A percentile compares a stretch with the other conserved stretches of the same genome.
phyloP scores from a whole-genome alignment of 1,140 invertebrate species.

The Drosophila busckii region DNA sequence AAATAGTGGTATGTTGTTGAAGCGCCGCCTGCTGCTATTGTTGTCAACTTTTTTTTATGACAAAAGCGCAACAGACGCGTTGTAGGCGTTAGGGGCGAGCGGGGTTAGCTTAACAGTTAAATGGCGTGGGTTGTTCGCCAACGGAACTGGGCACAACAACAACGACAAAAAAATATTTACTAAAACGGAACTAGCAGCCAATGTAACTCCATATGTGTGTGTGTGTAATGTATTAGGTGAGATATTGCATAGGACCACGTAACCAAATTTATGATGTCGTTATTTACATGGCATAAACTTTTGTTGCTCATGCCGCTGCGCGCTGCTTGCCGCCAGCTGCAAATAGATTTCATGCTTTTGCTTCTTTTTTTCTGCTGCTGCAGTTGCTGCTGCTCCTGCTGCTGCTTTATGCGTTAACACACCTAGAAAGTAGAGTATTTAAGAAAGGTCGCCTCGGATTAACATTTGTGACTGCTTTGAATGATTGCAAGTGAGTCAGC shows the following conservation, averaged over 20 bases:
- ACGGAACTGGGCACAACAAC: conserved; percentile 11
- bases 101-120: conserved; percentile 57
- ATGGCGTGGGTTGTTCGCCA: conserved; percentile 33
- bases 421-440: background rate
- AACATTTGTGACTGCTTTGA: too few species aligned
- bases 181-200: conserved; percentile 65
- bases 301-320: conserved; percentile 38
- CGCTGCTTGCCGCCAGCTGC: conserved; percentile 31
- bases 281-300: conserved; percentile 73
- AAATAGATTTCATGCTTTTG: conserved; percentile 71
- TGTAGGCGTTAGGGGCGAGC: conserved; percentile 31
- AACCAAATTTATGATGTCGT: conserved; percentile 74
- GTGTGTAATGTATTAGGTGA: conserved; percentile 22
- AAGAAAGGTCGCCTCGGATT: too few species aligned
- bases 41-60: conserved; percentile 66
- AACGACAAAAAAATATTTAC: conserved; percentile 46
- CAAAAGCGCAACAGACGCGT: conserved; percentile 37
- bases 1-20: too few species aligned
- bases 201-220: conserved; percentile 21
- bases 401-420: conserved; percentile 23
- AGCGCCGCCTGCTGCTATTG: conserved; percentile 37
- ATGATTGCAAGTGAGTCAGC: too few species aligned
- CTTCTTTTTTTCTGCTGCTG: conserved; percentile 48
- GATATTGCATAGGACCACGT: conserved; percentile 40
- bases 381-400: conserved; percentile 19